Percentiles rank a stretch among this genome's conserved stretches.
Evolutionary conservation across 2,888 invertebrate species (phyloP).

Genomic region (Thymelicus lineola): DNA sequence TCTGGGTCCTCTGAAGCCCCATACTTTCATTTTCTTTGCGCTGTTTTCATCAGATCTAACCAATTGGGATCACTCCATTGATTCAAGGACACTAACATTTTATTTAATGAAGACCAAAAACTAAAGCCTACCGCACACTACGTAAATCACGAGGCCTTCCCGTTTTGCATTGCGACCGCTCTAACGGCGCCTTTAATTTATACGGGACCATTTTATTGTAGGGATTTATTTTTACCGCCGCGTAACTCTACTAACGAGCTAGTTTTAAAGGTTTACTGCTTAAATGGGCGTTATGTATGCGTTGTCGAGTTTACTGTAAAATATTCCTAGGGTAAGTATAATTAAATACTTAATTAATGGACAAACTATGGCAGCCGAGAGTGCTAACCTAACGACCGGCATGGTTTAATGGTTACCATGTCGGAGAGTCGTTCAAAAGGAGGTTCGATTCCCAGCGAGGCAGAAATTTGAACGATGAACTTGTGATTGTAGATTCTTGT

Average conservation of each 20-base stretch:
- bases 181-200: constrained; percentile 36
- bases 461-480: no score
- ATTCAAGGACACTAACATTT: no score
- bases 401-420: no score
- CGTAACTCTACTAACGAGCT: constrained; percentile 22
- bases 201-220: constrained; percentile 27
- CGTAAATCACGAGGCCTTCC: constrained; percentile 19
- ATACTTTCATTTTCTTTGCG: no score
- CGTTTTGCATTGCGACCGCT: constrained; percentile 34
- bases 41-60: no score
- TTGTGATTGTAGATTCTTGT: no score
- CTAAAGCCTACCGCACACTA: constrained; percentile 6
- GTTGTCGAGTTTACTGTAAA: constrained; percentile 3
- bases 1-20: no score
- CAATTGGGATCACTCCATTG: no score
- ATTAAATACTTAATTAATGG: background rate
- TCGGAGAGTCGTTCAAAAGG: no score
- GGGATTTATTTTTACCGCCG: constrained; percentile 30
- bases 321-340: background rate
- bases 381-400: no score
- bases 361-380: background rate
- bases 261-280: constrained; percentile 19
- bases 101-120: background rate
- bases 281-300: constrained; percentile 28
- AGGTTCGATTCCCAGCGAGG: no score